Evolutionary conservation across 1,140 invertebrate species (phyloP).

Genomic region (Phenacoccus solenopsis): DNA sequence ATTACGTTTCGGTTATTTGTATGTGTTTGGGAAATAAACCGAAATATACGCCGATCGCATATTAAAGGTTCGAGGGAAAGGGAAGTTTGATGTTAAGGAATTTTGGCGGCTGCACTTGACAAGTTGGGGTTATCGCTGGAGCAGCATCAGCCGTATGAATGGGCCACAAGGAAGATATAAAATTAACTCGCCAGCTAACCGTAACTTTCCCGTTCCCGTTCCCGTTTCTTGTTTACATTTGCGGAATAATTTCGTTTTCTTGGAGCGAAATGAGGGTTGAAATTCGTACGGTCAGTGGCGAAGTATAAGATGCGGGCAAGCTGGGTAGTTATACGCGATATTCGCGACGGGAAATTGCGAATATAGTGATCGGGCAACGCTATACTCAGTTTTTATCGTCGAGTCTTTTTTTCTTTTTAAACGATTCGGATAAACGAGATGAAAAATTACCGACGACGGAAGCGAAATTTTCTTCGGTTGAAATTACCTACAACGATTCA

Average conservation of each 20-base stretch:
- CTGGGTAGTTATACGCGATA: too few species aligned
- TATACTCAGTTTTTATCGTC: neutral
- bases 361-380: too few species aligned
- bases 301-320: too few species aligned
- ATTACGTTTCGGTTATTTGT: neutral
- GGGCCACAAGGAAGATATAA: too few species aligned
- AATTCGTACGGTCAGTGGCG: neutral
- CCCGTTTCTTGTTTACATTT: neutral
- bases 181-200: too few species aligned
- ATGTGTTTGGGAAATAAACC: neutral
- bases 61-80: neutral
- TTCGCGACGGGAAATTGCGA: too few species aligned
- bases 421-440: neutral
- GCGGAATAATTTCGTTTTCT: neutral
- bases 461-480: neutral
- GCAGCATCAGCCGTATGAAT: too few species aligned
- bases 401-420: neutral
- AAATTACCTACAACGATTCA: neutral
- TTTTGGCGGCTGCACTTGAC: neutral
- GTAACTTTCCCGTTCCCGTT: neutral
- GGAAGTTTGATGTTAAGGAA: neutral
- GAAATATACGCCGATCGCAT: neutral
- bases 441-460: neutral
- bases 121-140: too few species aligned
- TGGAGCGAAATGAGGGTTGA: neutral